Percentiles rank a stretch among this genome's conserved stretches.
phyloP scores from a whole-genome alignment of 2,888 invertebrate genomes.

The Omphaloscelis lunosa region DNA sequence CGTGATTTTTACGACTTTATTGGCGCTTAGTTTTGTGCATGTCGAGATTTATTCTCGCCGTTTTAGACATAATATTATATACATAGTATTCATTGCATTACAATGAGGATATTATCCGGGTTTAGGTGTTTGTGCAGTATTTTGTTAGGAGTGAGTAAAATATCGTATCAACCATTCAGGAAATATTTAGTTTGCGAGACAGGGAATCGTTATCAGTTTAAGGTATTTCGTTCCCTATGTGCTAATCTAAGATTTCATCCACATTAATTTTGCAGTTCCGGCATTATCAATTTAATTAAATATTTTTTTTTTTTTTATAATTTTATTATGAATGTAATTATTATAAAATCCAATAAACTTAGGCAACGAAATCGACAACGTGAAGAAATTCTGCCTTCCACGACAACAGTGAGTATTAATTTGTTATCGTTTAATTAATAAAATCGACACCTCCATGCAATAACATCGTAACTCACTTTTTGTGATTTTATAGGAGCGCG shows the following conservation, averaged over 20 bases:
- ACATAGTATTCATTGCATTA: not conserved
- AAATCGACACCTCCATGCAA: too few relatives aligned
- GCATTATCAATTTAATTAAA: not conserved
- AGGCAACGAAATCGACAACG: not conserved
- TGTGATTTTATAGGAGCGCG: too few relatives aligned
- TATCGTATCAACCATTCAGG: not conserved
- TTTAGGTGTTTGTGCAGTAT: slow-evolving; percentile 13
- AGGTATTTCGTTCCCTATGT: not conserved
- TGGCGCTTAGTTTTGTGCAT: not conserved
- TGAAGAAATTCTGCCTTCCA: not conserved
- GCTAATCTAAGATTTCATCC: not conserved
- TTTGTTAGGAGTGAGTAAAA: not conserved
- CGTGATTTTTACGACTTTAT: slow-evolving; percentile 14
- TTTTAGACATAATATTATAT: too few relatives aligned
- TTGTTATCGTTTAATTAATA: not conserved
- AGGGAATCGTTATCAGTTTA: not conserved
- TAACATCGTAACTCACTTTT: too few relatives aligned
- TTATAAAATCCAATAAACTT: not conserved
- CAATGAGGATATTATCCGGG: not conserved
- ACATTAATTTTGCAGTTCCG: not conserved
- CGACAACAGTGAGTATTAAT: slow-evolving; percentile 11
- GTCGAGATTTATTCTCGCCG: not conserved
- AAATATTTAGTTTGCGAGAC: not conserved
- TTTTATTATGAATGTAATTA: not conserved
- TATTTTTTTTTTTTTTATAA: not conserved